Percentiles rank a stretch among this genome's conserved stretches.
Evolutionary conservation across 2,797 vertebrate species (phyloP).

Genomic region (Poeciliopsis infans): DNA sequence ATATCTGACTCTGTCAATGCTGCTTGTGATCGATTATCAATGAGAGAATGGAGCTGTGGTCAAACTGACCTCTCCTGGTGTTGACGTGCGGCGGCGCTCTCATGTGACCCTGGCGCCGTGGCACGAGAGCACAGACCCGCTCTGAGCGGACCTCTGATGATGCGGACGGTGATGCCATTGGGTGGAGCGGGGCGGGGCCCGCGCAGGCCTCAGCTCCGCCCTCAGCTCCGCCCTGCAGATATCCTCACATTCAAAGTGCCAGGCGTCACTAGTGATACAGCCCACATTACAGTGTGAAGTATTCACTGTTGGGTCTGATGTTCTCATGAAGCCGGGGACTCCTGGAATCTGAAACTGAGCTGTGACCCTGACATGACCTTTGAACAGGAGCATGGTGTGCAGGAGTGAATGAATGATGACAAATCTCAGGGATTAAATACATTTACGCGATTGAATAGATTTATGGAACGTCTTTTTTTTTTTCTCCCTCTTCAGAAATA

Average conservation of each 20-base stretch:
- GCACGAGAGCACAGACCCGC: slow-evolving; percentile 48
- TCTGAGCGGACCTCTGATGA: slow-evolving; percentile 6
- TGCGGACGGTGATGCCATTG: not conserved
- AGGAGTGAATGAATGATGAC: slow-evolving; percentile 20
- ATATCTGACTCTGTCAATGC: slow-evolving; percentile 64
- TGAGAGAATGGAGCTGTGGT: slow-evolving; percentile 69
- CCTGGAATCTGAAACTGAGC: not conserved
- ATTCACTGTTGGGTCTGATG: not conserved
- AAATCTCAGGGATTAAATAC: slow-evolving; percentile 70
- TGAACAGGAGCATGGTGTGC: slow-evolving; percentile 38
- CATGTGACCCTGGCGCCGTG: slow-evolving; percentile 43
- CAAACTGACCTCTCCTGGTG: slow-evolving; percentile 60
- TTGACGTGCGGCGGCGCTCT: slow-evolving; percentile 42
- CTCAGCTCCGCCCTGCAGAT: not conserved
- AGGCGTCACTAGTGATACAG: not conserved
- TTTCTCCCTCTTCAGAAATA: slow-evolving; percentile 67
- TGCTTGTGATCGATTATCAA: slow-evolving; percentile 68
- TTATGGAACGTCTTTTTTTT: slow-evolving; percentile 48
- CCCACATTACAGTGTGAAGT: not conserved
- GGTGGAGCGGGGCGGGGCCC: not conserved
- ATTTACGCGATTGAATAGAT: slow-evolving; percentile 42
- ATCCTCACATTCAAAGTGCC: not conserved
- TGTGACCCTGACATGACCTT: slow-evolving; percentile 19
- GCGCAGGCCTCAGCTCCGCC: not conserved
- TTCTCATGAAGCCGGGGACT: not conserved